Evolutionary conservation across 2,113 vertebrate species (phyloP), one percentile per base, ranked within the genome.

Genomic region (Gasterosteus nipponicus): DNA sequence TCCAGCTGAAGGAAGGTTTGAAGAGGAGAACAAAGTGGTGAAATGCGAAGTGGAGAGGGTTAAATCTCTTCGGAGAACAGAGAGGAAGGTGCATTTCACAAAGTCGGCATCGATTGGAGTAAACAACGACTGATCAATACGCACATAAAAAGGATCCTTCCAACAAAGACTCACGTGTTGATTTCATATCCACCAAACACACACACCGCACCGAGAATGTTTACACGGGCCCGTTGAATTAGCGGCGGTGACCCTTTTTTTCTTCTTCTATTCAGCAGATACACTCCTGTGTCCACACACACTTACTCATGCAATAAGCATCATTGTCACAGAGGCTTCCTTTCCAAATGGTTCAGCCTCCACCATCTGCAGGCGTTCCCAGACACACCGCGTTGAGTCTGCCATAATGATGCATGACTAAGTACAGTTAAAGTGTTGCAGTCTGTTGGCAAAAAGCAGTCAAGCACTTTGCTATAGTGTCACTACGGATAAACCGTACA

Each of bases 351-450:
- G 85, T 85, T 87, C 85, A 86, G 90, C 84, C 89, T 86, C 86
- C 83, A 85, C 90, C 91, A 93, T 92, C 92, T 92, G 91, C 91
- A 88, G 92, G 89, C 91, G 75, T 90, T 90, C 92, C 86, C 91
- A 90, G 88, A 87, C 86, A 90, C 89, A 91, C 91, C 80, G 80
- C 91, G 89, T 86, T 87, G 86, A 89, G 83, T 88, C 90, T 88
- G 91, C 93, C 89, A 92, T 92, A 92, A 92, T 92, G 89, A 93
- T 91, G 89, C 91, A 92, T 92, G 93, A 93, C 91, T 92, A 92
- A 92, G 91, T 92, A 92, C 91, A 92, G 91, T 92, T 92, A 94
- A 91, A 92, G 92, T 91, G 89, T 92, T 92, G 91, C 91, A 91
- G 92, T 93, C 91, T 93, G 93, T 89, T 93, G 92, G 92, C 91